A percentile compares a stretch with the other conserved stretches of the same genome.
These are phyloP conservation scores for Gnathonemus echidnorhynchus DNA, from an alignment of 2,113 vertebrate species.

Conservation along the genomic window DNA sequence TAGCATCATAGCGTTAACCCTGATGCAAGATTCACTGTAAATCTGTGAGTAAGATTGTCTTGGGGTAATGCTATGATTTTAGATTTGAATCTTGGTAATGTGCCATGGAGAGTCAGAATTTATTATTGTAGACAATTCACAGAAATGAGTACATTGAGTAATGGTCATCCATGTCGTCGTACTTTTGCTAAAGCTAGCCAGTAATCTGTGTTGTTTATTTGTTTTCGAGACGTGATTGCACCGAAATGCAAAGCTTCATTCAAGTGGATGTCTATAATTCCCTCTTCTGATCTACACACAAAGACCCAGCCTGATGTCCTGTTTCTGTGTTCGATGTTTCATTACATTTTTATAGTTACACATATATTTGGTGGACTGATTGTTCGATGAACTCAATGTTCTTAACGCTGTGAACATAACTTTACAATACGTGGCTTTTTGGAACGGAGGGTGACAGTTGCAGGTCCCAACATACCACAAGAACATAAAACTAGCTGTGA, in stretches of 20 bases:
- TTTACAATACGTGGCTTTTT: not conserved
- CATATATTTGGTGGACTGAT: not conserved
- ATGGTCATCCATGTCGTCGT: not conserved
- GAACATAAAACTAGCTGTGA: not conserved
- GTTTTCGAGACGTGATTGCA: not conserved
- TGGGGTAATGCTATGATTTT: not conserved
- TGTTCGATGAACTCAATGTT: not conserved
- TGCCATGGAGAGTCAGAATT: not conserved
- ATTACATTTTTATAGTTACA: not conserved
- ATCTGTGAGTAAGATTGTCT: not conserved
- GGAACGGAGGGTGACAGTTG: not conserved
- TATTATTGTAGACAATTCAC: not conserved
- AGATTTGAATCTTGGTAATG: not conserved
- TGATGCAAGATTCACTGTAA: not conserved
- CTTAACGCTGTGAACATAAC: not conserved
- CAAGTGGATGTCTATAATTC: not conserved
- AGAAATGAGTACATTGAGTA: not conserved
- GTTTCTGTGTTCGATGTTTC: not conserved
- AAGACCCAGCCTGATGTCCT: not conserved
- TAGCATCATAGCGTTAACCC: not conserved
- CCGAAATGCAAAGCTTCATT: not conserved
- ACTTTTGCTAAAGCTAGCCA: not conserved
- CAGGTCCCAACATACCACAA: not conserved
- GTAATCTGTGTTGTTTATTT: not conserved
- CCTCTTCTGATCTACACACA: not conserved